Evolutionary conservation across 2,113 vertebrate species (phyloP).

Genomic region (Mesitornis unicolor): DNA sequence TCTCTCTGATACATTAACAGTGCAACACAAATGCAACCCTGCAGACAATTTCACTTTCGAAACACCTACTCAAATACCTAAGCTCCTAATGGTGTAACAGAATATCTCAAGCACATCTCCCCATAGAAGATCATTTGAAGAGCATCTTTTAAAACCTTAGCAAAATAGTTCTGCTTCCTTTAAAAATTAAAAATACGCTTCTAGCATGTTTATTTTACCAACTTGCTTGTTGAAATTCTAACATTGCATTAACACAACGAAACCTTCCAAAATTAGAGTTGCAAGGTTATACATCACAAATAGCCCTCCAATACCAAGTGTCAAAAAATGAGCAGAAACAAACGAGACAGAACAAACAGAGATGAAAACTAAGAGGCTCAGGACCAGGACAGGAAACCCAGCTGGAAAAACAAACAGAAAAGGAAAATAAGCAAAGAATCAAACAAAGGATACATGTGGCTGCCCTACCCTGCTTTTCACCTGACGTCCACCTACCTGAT

Average conservation of each 20-base stretch:
- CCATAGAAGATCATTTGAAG: background rate
- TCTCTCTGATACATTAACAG: background rate
- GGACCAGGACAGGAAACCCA: slow-evolving; percentile 50
- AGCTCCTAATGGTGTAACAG: background rate
- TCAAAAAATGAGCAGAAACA: slow-evolving; percentile 18
- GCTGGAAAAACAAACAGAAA: slow-evolving; percentile 55
- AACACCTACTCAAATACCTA: background rate
- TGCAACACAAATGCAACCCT: background rate
- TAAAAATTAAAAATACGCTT: background rate
- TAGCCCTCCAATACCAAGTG: background rate
- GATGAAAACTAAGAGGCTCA: slow-evolving; percentile 19
- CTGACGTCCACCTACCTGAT: slow-evolving; percentile 21
- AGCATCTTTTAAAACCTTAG: background rate
- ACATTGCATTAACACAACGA: background rate
- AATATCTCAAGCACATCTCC: background rate
- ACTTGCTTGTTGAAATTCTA: background rate
- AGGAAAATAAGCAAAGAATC: slow-evolving; percentile 43
- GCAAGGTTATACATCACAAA: slow-evolving; percentile 2
- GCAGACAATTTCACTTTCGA: background rate
- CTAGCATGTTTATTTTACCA: background rate
- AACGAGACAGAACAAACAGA: slow-evolving; percentile 48
- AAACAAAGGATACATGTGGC: slow-evolving; percentile 7
- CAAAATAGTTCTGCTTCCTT: background rate
- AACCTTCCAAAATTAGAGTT: slow-evolving; percentile 13
- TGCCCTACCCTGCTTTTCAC: slow-evolving; percentile 8